Evolutionary conservation across 2,113 vertebrate species (phyloP).

Genomic region (Hymenochirus boettgeri): DNA sequence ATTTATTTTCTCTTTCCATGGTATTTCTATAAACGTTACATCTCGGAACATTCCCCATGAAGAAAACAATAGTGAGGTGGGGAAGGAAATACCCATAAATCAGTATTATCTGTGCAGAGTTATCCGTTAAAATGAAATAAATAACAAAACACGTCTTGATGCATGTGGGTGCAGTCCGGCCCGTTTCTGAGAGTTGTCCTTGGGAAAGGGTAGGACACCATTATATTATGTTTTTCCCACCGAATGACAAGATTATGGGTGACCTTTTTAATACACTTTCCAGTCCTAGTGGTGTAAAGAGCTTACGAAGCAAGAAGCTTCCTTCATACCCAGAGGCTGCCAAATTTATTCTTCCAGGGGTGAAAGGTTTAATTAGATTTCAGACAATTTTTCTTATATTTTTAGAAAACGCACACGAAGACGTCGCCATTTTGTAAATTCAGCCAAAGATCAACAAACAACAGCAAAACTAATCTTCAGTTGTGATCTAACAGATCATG

Average conservation of each 20-base stretch:
- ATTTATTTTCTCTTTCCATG: too few species aligned
- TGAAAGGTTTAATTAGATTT: conserved; percentile 30
- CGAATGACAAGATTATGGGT: conserved; percentile 33
- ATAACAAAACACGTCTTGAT: conserved; percentile 22
- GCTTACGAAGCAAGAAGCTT: conserved; percentile 33
- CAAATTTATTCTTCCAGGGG: conserved; percentile 6
- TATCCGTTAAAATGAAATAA: too few species aligned
- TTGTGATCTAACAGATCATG: too few species aligned
- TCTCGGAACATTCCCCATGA: too few species aligned
- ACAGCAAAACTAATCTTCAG: too few species aligned
- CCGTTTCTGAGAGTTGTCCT: conserved; percentile 25
- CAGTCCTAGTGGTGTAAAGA: conserved; percentile 18
- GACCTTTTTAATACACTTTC: conserved; percentile 31
- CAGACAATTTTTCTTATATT: conserved; percentile 3
- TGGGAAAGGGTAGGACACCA: conserved; percentile 32
- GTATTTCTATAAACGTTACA: too few species aligned
- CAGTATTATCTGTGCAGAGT: too few species aligned
- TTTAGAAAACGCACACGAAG: too few species aligned
- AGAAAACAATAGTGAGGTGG: too few species aligned
- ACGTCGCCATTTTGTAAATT: too few species aligned
- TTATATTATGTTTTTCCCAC: conserved; percentile 24
- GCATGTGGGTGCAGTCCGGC: not conserved
- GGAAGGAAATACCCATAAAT: too few species aligned
- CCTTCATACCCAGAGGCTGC: conserved; percentile 7
- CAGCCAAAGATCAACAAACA: too few species aligned